A percentile compares a stretch with the other conserved stretches of the same genome.
These are phyloP conservation scores for Glossosoma conforme DNA, from an alignment of 1,140 invertebrate species.

Conservation along the genomic window DNA sequence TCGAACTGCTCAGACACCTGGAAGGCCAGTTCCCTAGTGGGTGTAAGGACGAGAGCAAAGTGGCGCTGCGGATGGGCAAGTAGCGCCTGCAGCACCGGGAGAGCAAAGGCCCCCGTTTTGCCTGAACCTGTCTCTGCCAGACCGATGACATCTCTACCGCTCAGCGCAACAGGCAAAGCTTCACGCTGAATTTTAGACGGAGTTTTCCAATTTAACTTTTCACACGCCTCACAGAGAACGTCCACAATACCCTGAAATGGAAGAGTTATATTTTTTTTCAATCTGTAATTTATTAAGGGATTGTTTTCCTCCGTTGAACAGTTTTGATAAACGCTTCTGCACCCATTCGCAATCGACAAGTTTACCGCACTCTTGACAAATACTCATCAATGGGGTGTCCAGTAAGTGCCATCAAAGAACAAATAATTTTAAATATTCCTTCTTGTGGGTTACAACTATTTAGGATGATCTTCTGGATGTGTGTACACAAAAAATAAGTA, in stretches of 20 bases:
- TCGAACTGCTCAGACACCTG: constrained; percentile 96
- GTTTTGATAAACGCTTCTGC: too few relatives aligned
- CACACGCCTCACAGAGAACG: constrained; percentile 85
- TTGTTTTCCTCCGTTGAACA: too few relatives aligned
- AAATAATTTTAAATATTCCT: too few relatives aligned
- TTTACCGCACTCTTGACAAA: too few relatives aligned
- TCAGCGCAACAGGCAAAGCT: constrained; percentile 83
- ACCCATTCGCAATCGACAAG: too few relatives aligned
- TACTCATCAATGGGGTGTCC: too few relatives aligned
- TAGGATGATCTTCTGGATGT: too few relatives aligned
- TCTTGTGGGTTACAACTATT: too few relatives aligned
- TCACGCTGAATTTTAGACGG: constrained; percentile 95
- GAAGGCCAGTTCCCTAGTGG: constrained; percentile 94
- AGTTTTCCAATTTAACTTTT: constrained; percentile 86
- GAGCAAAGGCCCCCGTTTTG: constrained; percentile 95
- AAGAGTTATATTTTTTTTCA: too few relatives aligned
- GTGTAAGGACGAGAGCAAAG: constrained; percentile 92
- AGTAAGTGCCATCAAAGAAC: too few relatives aligned
- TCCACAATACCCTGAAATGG: constrained; percentile 81
- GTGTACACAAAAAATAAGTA: too few relatives aligned
- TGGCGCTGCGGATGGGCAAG: constrained; percentile 88
- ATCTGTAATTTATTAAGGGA: too few relatives aligned
- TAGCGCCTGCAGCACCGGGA: constrained; percentile 90
- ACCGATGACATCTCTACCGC: constrained; percentile 95
- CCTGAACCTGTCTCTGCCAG: constrained; percentile 97